A percentile compares a stretch with the other conserved stretches of the same genome.
Evolutionary conservation across 1,140 invertebrate genomes (phyloP).

Genomic region (Schlechtendalia chinensis): DNA sequence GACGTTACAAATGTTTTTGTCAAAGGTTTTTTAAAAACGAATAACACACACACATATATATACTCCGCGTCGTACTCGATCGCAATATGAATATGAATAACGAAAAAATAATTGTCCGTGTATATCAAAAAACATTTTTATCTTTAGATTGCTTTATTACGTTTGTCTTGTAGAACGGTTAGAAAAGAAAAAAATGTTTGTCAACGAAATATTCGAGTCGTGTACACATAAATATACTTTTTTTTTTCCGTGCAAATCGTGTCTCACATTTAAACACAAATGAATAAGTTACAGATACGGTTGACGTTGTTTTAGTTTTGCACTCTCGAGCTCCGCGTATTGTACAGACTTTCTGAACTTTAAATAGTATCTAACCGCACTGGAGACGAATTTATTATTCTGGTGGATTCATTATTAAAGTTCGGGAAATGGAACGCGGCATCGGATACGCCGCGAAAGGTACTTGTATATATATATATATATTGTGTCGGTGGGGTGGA

Average conservation of each 20-base stretch:
- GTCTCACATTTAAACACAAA: neutral
- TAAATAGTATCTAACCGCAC: neutral
- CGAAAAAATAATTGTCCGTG: no score
- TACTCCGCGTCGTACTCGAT: no score
- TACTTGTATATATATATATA: neutral
- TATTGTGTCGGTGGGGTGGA: neutral
- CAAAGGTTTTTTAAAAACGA: no score
- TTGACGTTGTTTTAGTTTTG: neutral
- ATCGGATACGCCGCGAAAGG: neutral
- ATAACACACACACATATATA: no score
- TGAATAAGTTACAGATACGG: conserved; percentile 2
- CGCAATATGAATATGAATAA: no score
- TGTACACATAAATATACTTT: no score
- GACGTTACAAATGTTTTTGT: no score
- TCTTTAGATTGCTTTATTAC: no score
- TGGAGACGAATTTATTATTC: conserved; percentile 27
- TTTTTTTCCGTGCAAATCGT: neutral
- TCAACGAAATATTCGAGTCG: no score
- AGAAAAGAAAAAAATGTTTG: no score
- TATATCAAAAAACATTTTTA: no score
- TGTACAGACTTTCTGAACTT: conserved; percentile 24
- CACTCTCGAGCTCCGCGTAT: neutral
- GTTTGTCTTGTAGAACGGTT: no score
- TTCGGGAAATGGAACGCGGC: conserved; percentile 29
- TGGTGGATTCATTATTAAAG: conserved; percentile 37